Base-by-base conservation (phyloP, 2,113 vertebrate genomes). In the Etheostoma cragini region DNA sequence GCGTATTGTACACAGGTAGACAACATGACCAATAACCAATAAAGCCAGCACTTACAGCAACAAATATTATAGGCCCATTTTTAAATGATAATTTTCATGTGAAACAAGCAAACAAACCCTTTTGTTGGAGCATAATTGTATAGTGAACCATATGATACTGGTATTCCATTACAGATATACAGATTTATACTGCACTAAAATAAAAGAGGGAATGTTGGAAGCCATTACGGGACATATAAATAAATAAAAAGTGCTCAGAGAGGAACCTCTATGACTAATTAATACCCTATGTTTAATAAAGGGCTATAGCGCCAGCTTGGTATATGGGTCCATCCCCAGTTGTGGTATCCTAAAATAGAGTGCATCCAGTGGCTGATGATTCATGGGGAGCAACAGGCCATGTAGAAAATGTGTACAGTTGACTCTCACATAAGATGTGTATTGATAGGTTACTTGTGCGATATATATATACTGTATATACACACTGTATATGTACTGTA, bases 311-410 rank as follows among this genome's bases (percentile, higher is more conserved):
- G 56, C 13, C 47, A 50, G 58, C 35, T 30, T 45, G 42, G 5
- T 53, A 19, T 38, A 38, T 22, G 16, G 26, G 12, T 71, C 26
- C 16, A 30, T 60, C 49, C 6, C 26, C 15, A 0, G 7, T 42
- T 8, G 49, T 4, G 47, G 38, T 16, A 15, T 71, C 82, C 53
- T 24, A 81, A 79, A 84, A 87, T 80, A 85, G 83, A 78, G 49
- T 10, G 8, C 61, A 57, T 62, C 38, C 62, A 54, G 65, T 47
- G 21, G 53, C 75, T 84, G 69, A 78, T 6, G 75, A 63, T 75
- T 90, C 78, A 91, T 13, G 8, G 30, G 58, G n/a, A 62, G 75
- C 26, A 50, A 64, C 74, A 84, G 56, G 53, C 67, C 62, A 21
- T 76, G 52, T 67, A 52, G 17, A 75, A 85, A 80, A 82, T 38